Percentiles rank a stretch among this genome's conserved stretches.
Conservation (phyloP, 2,113 vertebrate genomes). For the Leucosticte australis region DNA sequence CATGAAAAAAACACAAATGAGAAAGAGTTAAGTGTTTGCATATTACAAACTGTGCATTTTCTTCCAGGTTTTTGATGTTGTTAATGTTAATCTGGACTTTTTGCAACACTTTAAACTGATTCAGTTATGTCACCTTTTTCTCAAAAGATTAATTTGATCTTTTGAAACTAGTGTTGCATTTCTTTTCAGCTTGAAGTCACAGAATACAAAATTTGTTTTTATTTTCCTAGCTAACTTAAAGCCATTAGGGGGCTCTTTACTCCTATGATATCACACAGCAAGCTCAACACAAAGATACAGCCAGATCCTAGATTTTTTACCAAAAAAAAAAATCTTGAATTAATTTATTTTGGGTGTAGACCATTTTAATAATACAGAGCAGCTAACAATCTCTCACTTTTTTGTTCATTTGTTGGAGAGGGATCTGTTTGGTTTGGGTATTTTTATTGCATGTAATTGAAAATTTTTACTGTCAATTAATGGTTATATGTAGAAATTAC, state of each 20-base stretch:
- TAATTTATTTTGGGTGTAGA: neutral
- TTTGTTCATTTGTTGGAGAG: neutral
- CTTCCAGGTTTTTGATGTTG: neutral
- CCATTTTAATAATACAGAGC: neutral
- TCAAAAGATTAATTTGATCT: neutral
- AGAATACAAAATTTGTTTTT: neutral
- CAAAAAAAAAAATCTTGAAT: neutral
- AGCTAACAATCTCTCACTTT: neutral
- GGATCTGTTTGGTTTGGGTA: neutral
- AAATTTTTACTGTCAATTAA: neutral
- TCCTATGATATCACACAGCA: conserved; percentile 49
- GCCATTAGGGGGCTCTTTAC: conserved; percentile 79
- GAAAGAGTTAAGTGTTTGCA: neutral
- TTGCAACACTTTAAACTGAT: neutral
- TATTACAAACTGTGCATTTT: neutral
- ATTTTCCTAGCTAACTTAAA: conserved; percentile 10
- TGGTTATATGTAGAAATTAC: neutral
- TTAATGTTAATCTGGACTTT: neutral
- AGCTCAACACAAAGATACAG: neutral
- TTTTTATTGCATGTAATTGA: neutral
- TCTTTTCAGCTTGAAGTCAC: neutral
- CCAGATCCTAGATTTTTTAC: neutral
- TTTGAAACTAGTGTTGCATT: neutral
- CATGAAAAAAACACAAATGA: neutral
- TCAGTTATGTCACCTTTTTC: neutral